Conservation (phyloP, 2,888 invertebrate genomes). For the Mactromeris polynyma region DNA sequence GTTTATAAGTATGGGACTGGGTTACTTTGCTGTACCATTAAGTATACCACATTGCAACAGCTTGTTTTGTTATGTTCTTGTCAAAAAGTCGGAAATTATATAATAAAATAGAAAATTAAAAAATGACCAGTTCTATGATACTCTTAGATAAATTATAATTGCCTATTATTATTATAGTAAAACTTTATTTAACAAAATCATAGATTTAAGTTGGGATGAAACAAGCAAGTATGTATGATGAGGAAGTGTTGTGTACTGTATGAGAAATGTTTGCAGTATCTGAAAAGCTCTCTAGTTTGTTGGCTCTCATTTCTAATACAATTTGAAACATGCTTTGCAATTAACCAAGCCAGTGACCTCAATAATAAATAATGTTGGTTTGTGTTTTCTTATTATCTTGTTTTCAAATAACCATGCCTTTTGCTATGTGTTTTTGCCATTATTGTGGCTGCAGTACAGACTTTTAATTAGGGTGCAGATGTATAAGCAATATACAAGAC, state of each 20-base stretch:
- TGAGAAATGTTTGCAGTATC: not conserved
- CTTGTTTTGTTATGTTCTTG: too few relatives aligned
- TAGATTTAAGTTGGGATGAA: not conserved
- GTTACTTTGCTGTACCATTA: too few relatives aligned
- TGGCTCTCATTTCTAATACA: not conserved
- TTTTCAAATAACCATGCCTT: slow-evolving; percentile 7
- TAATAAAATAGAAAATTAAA: too few relatives aligned
- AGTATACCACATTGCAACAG: too few relatives aligned
- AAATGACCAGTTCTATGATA: too few relatives aligned
- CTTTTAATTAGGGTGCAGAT: slow-evolving; percentile 4
- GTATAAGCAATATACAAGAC: not conserved
- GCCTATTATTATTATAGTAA: too few relatives aligned
- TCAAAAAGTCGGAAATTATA: too few relatives aligned
- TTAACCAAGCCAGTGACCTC: slow-evolving; percentile 8
- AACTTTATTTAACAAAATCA: not conserved
- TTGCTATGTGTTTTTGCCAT: slow-evolving; percentile 24
- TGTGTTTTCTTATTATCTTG: slow-evolving; percentile 5
- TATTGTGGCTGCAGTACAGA: not conserved
- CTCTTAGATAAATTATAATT: too few relatives aligned
- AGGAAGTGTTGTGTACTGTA: not conserved
- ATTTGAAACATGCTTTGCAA: slow-evolving; percentile 12
- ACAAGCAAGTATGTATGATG: not conserved
- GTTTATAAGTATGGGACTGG: too few relatives aligned
- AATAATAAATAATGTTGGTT: not conserved
- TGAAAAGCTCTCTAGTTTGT: not conserved